Percentiles rank a stretch among this genome's conserved stretches.
Conservation (phyloP, 2,888 invertebrate genomes). For the Drosophila anomelani region DNA sequence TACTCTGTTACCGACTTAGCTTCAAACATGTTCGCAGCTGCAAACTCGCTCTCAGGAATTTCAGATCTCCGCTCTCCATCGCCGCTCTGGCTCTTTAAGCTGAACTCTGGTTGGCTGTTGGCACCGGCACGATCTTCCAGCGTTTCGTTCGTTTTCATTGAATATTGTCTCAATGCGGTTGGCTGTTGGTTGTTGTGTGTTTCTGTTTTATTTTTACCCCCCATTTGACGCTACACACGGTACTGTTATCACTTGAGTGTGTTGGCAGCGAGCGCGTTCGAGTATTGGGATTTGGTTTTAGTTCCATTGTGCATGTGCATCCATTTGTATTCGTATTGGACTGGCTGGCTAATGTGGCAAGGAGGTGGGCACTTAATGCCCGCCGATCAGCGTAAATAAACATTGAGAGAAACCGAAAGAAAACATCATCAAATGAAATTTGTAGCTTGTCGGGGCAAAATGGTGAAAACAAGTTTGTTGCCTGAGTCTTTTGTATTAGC, state of each 20-base stretch:
- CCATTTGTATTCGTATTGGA: slow-evolving; percentile 75
- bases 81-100: slow-evolving; percentile 36
- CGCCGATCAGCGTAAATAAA: slow-evolving; percentile 73
- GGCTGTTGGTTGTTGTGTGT: slow-evolving; percentile 59
- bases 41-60: slow-evolving; percentile 7
- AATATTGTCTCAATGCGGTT: slow-evolving; percentile 74
- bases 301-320: slow-evolving; percentile 75
- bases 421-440: slow-evolving; percentile 60
- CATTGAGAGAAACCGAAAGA: slow-evolving; percentile 40
- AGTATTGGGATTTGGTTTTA: slow-evolving; percentile 37
- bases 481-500: slow-evolving; percentile 62
- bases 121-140: slow-evolving; percentile 63
- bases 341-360: slow-evolving; percentile 66
- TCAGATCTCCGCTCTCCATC: slow-evolving; percentile 33
- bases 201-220: slow-evolving; percentile 19
- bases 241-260: slow-evolving; percentile 72
- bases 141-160: slow-evolving; percentile 76
- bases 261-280: slow-evolving; percentile 18
- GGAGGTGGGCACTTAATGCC: slow-evolving; percentile 75
- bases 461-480: slow-evolving; percentile 54
- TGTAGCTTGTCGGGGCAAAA: slow-evolving; percentile 59
- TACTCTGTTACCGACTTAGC: slow-evolving; percentile 26
- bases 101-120: slow-evolving; percentile 75
- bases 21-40: slow-evolving; percentile 41
- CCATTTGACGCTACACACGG: slow-evolving; percentile 69